Percentiles rank a stretch among this genome's conserved stretches.
phyloP scores from a whole-genome alignment of 2,888 invertebrate genomes.

The Icerya purchasi region DNA sequence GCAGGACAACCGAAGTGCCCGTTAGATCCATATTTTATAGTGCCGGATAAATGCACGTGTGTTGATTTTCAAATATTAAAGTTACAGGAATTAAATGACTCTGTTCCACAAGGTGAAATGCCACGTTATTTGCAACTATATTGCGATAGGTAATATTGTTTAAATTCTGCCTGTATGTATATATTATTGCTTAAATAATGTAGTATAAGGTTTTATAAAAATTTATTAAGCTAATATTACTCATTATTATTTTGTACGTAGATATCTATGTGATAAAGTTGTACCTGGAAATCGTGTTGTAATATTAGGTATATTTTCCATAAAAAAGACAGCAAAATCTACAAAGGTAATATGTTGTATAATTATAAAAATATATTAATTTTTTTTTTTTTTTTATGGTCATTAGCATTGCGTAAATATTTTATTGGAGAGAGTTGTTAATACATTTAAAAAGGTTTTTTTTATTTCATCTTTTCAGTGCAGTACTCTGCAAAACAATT shows the following conservation, averaged over 20 bases:
- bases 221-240: no score
- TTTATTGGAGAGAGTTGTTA: no score
- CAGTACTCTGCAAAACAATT: constrained; percentile 9
- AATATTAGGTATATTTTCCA: constrained; percentile 86
- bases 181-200: no score
- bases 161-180: no score
- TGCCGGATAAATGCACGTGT: constrained; percentile 92
- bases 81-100: constrained; percentile 86
- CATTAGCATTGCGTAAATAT: background rate
- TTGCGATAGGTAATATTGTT: constrained; percentile 69
- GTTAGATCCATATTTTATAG: constrained; percentile 89
- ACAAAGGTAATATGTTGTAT: constrained; percentile 29
- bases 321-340: constrained; percentile 58
- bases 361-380: background rate
- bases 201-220: no score
- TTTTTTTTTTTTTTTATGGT: background rate
- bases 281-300: constrained; percentile 90
- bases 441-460: no score
- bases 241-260: constrained; percentile 18
- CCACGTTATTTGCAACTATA: constrained; percentile 88
- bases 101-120: constrained; percentile 90
- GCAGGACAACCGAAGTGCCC: constrained; percentile 83
- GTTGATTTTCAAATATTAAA: constrained; percentile 97
- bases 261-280: constrained; percentile 72
- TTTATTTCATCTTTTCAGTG: background rate